These are phyloP conservation scores for Asbolus verrucosus DNA, from an alignment of 1,140 invertebrate genomes.

Conservation along the genomic window DNA sequence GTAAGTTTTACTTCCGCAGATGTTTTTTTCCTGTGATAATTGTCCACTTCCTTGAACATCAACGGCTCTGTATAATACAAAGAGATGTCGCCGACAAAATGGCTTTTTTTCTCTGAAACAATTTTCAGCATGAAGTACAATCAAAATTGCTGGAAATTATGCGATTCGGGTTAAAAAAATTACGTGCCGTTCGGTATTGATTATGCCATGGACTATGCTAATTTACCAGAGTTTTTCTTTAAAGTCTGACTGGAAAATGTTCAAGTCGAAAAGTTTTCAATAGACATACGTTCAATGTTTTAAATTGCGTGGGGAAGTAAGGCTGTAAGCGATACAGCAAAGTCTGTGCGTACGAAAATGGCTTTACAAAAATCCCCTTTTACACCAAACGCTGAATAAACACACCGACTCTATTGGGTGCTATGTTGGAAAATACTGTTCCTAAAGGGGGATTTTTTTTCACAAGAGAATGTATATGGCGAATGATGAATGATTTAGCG, in stretches of 20 bases:
- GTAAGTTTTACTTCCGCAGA: slow-evolving; percentile 38
- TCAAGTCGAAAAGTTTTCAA: slow-evolving; percentile 29
- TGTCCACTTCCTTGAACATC: slow-evolving; percentile 31
- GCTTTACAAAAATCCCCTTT: slow-evolving; percentile 44
- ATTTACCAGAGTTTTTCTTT: too few relatives aligned
- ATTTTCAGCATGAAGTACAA: slow-evolving; percentile 1
- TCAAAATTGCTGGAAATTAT: background rate
- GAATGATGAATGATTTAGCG: slow-evolving; percentile 36
- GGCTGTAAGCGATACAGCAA: slow-evolving; percentile 14
- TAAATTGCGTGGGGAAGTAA: slow-evolving; percentile 8
- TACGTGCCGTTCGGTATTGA: background rate
- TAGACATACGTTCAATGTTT: slow-evolving; percentile 19
- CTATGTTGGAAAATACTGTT: slow-evolving; percentile 35
- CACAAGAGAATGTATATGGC: slow-evolving; percentile 22
- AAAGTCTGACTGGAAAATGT: background rate
- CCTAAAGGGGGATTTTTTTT: slow-evolving; percentile 27
- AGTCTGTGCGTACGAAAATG: slow-evolving; percentile 42
- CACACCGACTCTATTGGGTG: slow-evolving; percentile 40
- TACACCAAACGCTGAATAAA: slow-evolving; percentile 42
- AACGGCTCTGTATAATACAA: slow-evolving; percentile 12
- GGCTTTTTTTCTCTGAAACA: slow-evolving; percentile 17
- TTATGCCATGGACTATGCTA: background rate
- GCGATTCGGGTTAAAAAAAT: background rate
- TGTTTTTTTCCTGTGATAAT: slow-evolving; percentile 36
- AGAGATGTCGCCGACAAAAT: slow-evolving; percentile 11